Percentiles rank a stretch among this genome's conserved stretches.
phyloP scores from a whole-genome alignment of 2,888 invertebrate genomes.

The Drosophila flavopinicola region DNA sequence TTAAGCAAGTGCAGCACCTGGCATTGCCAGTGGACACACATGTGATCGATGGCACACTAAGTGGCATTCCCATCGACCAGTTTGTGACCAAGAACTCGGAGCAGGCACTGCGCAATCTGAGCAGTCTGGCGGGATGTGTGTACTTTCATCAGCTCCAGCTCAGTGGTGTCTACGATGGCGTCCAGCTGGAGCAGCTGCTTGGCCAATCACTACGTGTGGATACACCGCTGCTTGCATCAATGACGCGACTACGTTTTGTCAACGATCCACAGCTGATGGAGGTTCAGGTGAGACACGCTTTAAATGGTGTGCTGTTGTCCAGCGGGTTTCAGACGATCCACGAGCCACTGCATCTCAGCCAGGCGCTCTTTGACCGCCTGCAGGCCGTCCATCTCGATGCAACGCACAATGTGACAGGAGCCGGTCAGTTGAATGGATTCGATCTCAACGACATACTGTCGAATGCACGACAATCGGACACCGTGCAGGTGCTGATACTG shows the following conservation, averaged over 20 bases:
- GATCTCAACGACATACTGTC: conserved; percentile 80
- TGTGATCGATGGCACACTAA: conserved; percentile 84
- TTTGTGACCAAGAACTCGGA: conserved; percentile 85
- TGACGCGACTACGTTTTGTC: conserved; percentile 82
- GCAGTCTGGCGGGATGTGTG: conserved; percentile 83
- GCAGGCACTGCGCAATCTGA: conserved; percentile 84
- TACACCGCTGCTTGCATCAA: conserved; percentile 73
- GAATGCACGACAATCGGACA: conserved; percentile 54
- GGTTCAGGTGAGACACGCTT: conserved; percentile 75
- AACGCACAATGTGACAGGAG: conserved; percentile 82
- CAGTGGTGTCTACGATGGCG: conserved; percentile 83
- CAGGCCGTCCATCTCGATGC: conserved; percentile 76
- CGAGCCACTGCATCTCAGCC: conserved; percentile 75
- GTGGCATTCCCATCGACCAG: conserved; percentile 83
- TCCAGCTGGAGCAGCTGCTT: conserved; percentile 84
- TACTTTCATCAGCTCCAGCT: conserved; percentile 85
- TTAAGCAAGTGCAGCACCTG: conserved; percentile 85
- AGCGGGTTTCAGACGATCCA: conserved; percentile 67
- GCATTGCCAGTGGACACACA: conserved; percentile 82
- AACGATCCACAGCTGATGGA: conserved; percentile 48
- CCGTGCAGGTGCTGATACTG: conserved; percentile 76
- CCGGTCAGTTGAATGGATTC: conserved; percentile 75
- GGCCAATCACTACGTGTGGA: conserved; percentile 84
- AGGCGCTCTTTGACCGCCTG: conserved; percentile 75
- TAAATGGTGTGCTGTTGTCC: conserved; percentile 82